Evolutionary conservation across 2,888 invertebrate species (phyloP).

Genomic region (Andrena hattorfiana): DNA sequence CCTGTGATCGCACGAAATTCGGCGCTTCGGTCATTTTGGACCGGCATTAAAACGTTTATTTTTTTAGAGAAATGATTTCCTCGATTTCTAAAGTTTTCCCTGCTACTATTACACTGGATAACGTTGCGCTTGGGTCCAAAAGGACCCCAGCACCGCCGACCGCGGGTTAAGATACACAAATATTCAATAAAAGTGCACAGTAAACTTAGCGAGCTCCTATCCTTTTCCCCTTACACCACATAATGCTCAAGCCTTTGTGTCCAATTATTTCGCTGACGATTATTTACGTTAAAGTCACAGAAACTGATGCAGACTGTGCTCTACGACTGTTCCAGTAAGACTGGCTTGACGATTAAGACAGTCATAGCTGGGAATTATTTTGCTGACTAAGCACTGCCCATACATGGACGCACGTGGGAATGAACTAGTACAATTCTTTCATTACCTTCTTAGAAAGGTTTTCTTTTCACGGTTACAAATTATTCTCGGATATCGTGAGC

Average conservation of each 20-base stretch:
- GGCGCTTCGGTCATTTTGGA: too few species aligned
- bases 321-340: constrained; percentile 25
- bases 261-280: not conserved
- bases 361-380: constrained; percentile 37
- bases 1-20: too few species aligned
- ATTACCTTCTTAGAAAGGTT: constrained; percentile 16
- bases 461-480: constrained; percentile 8
- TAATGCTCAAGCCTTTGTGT: not conserved
- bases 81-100: too few species aligned
- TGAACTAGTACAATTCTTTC: constrained; percentile 64
- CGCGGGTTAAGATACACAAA: not conserved
- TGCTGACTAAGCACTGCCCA: constrained; percentile 64
- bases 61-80: too few species aligned
- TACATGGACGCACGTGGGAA: constrained; percentile 57
- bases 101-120: not conserved
- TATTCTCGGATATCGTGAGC: not conserved
- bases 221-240: constrained; percentile 20
- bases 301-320: not conserved
- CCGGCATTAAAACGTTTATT: too few species aligned
- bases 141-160: too few species aligned
- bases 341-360: constrained; percentile 48
- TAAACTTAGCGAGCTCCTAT: not conserved
- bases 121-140: not conserved
- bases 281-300: not conserved
- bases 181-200: not conserved